Percentiles rank a stretch among this genome's conserved stretches.
Evolutionary conservation across 1,140 invertebrate species (phyloP).

Genomic region (Bombus breviceps): DNA sequence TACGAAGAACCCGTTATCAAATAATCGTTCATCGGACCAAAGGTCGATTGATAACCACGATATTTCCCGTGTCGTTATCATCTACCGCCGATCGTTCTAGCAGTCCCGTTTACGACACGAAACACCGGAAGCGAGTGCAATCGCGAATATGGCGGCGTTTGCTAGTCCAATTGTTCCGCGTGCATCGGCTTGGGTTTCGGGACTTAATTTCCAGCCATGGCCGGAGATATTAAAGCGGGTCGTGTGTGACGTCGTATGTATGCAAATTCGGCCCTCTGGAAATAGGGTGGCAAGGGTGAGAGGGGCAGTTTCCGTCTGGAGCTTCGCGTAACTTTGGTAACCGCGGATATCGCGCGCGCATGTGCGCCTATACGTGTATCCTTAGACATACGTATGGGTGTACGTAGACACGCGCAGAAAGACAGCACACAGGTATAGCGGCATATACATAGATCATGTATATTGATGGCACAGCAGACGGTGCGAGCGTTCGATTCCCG

Average conservation of each 20-base stretch:
- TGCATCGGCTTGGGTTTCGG: constrained; percentile 60
- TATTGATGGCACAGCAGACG: constrained; percentile 74
- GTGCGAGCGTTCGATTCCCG: constrained; percentile 72
- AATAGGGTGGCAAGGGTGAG: constrained; percentile 12
- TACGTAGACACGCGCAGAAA: constrained; percentile 26
- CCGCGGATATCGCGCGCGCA: constrained; percentile 71
- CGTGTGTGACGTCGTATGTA: constrained; percentile 80
- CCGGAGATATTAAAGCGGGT: constrained; percentile 78
- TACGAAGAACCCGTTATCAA: background rate
- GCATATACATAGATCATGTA: constrained; percentile 77
- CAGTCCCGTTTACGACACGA: constrained; percentile 49
- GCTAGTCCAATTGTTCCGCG: constrained; percentile 57
- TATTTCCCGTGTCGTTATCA: constrained; percentile 53
- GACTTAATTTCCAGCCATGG: constrained; percentile 79
- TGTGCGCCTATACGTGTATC: constrained; percentile 41
- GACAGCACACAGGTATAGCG: constrained; percentile 51
- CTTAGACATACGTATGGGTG: background rate
- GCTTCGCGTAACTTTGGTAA: constrained; percentile 74
- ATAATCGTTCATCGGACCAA: constrained; percentile 20
- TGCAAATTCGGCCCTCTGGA: constrained; percentile 76
- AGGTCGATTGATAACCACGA: constrained; percentile 31
- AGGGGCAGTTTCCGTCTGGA: constrained; percentile 71
- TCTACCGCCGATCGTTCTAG: constrained; percentile 33
- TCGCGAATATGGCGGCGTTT: constrained; percentile 52
- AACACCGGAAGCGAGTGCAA: constrained; percentile 59